phyloP scores from a whole-genome alignment of 2,888 invertebrate species.

The Mesoligia furuncula region DNA sequence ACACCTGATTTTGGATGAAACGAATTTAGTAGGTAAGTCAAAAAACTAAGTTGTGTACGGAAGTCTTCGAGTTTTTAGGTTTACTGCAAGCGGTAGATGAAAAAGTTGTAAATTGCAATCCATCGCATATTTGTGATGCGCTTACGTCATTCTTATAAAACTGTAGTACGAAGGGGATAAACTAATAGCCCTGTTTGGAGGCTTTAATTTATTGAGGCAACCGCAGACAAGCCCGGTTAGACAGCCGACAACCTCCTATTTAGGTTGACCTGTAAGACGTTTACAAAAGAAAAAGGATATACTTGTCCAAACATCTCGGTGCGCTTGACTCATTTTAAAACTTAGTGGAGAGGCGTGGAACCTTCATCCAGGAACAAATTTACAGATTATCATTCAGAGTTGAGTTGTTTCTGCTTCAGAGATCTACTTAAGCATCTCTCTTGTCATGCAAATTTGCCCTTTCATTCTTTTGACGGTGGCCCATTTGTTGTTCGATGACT shows the following conservation, averaged over 20 bases:
- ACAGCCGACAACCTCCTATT: neutral
- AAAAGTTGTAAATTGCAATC: slow-evolving; percentile 30
- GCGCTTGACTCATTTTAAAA: too few species aligned
- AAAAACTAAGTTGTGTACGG: slow-evolving; percentile 42
- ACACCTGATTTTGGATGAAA: slow-evolving; percentile 46
- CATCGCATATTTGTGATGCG: slow-evolving; percentile 28
- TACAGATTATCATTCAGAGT: neutral
- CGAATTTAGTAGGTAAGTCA: slow-evolving; percentile 34
- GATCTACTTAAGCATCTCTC: neutral
- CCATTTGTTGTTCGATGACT: neutral
- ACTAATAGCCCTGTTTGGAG: neutral
- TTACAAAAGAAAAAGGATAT: neutral
- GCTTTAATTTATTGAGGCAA: neutral
- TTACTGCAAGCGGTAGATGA: slow-evolving; percentile 4
- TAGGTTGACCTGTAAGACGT: neutral
- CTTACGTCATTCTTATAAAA: slow-evolving; percentile 25
- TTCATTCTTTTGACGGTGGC: neutral
- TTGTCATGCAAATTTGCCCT: neutral
- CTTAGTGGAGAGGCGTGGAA: neutral
- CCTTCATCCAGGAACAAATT: neutral
- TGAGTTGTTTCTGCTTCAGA: neutral
- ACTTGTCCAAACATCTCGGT: neutral
- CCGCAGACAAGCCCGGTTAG: neutral
- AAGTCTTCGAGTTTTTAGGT: slow-evolving; percentile 23
- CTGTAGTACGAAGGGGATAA: neutral